A percentile compares a stretch with the other conserved stretches of the same genome.
These are phyloP conservation scores for Cataglyphis hispanica DNA, from an alignment of 1,140 invertebrate species.

Conservation along the genomic window DNA sequence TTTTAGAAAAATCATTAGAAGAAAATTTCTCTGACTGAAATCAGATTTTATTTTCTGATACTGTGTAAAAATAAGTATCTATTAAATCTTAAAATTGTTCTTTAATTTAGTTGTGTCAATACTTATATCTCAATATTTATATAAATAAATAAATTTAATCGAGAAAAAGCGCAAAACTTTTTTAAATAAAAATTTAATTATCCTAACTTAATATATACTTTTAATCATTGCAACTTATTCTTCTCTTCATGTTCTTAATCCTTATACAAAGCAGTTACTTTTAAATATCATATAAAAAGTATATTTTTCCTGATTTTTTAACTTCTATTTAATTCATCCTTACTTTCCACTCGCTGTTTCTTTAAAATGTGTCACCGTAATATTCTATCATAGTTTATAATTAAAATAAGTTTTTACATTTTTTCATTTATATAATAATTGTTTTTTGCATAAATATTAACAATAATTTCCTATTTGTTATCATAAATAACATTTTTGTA, in stretches of 20 bases:
- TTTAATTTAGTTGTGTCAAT: neutral
- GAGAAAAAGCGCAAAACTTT: neutral
- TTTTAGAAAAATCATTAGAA: slow-evolving; percentile 4
- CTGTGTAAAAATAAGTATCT: neutral
- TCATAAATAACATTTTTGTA: neutral
- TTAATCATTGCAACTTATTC: neutral
- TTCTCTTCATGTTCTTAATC: neutral
- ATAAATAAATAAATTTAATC: neutral
- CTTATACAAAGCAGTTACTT: neutral
- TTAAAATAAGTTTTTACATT: no score
- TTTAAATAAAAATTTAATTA: neutral
- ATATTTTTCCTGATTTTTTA: neutral
- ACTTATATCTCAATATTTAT: neutral
- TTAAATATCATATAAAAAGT: neutral
- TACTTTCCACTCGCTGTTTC: neutral
- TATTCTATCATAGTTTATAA: no score
- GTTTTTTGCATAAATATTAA: no score
- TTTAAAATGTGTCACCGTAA: no score
- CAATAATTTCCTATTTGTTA: no score
- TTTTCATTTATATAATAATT: no score
- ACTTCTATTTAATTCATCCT: neutral
- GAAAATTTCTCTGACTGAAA: neutral
- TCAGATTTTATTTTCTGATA: neutral
- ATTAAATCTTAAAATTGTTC: neutral
- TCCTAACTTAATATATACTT: neutral